Evolutionary conservation across 2,888 invertebrate species (phyloP), one percentile per base, ranked within the genome.

Genomic region (Hydropsyche betteni): DNA sequence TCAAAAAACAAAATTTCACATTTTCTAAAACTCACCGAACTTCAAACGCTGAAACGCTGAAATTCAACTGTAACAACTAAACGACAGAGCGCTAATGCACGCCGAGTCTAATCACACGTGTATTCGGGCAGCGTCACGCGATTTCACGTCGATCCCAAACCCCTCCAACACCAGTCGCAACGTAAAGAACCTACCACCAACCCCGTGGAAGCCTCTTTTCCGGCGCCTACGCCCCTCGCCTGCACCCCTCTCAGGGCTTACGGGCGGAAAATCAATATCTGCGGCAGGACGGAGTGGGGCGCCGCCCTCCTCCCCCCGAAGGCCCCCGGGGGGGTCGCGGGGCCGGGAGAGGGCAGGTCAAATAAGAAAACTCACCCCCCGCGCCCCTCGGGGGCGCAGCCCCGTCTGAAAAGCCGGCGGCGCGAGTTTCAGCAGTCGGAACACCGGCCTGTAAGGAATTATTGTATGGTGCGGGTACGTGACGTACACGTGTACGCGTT

Each of bases 201-300:
- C 58, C 14, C 61, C 38, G 5, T 36, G 7, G 12, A 51, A 16
- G n/a, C 34, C 70, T 36, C 52, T 64, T 64, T 64, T 64, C 64
- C 64, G 64, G 24, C 10, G 64, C 64, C 58, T 58, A 8, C 68
- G 55, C n/a, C 71, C 78, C 55, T 38, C 75, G 69, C 64, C 53
- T 52, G 34, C 73, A 10, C 72, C 74, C 55, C 75, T 36, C 53
- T 36, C 74, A 75, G 50, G 73, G 68, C 77, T 71, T 55, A 72
- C 75, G 76, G 74, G 79, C 76, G 76, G 76, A 79, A 79, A 78
- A 79, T 80, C 76, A 79, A 78, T 77, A 79, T 75, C 76, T 74
- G 74, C 77, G 73, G 75, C 77, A 74, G 77, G 75, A 58, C 74
- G 76, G 74, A 34, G 74, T 44, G 71, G 79, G 74, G 64, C 34